A percentile compares a stretch with the other conserved stretches of the same genome.
Evolutionary conservation across 2,113 vertebrate genomes (phyloP).

Genomic region (Planiliza haematocheilus): DNA sequence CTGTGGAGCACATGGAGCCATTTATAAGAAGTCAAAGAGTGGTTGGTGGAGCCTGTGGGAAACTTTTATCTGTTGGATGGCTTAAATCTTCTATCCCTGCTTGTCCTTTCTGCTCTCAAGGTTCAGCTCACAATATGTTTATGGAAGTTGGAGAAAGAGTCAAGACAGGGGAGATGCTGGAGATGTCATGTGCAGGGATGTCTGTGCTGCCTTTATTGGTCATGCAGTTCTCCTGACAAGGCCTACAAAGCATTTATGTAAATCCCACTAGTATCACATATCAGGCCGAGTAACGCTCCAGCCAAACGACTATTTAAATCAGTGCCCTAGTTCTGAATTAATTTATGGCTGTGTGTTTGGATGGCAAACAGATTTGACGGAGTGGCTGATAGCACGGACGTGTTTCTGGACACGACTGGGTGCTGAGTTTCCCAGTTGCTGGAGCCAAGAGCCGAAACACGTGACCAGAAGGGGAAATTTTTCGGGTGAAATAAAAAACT

Average conservation of each 20-base stretch:
- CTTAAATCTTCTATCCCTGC: slow-evolving; percentile 50
- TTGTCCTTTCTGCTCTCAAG: slow-evolving; percentile 40
- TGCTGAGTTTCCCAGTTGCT: slow-evolving; percentile 55
- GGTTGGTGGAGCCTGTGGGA: slow-evolving; percentile 51
- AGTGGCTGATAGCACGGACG: slow-evolving; percentile 67
- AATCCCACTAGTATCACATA: slow-evolving; percentile 63
- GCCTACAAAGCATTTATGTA: slow-evolving; percentile 58
- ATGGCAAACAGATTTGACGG: slow-evolving; percentile 69
- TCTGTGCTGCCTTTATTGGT: slow-evolving; percentile 55
- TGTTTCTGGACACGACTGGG: slow-evolving; percentile 63
- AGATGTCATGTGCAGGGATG: slow-evolving; percentile 33
- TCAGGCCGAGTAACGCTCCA: slow-evolving; percentile 57
- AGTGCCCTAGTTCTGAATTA: slow-evolving; percentile 47
- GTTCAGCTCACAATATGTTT: slow-evolving; percentile 42
- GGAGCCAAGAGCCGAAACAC: slow-evolving; percentile 62
- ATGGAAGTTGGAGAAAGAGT: slow-evolving; percentile 26
- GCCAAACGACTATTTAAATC: slow-evolving; percentile 59
- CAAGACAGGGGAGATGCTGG: slow-evolving; percentile 45
- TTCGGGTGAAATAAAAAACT: slow-evolving; percentile 56
- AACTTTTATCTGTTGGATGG: slow-evolving; percentile 43
- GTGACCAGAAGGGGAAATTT: slow-evolving; percentile 66
- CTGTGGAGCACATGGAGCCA: slow-evolving; percentile 49
- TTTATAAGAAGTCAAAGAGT: slow-evolving; percentile 53
- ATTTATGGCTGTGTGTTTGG: slow-evolving; percentile 65
- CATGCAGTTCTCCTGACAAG: slow-evolving; percentile 41